Percentiles rank a stretch among this genome's conserved stretches.
Evolutionary conservation across 2,113 vertebrate species (phyloP).

Genomic region (Ranitomeya imitator): DNA sequence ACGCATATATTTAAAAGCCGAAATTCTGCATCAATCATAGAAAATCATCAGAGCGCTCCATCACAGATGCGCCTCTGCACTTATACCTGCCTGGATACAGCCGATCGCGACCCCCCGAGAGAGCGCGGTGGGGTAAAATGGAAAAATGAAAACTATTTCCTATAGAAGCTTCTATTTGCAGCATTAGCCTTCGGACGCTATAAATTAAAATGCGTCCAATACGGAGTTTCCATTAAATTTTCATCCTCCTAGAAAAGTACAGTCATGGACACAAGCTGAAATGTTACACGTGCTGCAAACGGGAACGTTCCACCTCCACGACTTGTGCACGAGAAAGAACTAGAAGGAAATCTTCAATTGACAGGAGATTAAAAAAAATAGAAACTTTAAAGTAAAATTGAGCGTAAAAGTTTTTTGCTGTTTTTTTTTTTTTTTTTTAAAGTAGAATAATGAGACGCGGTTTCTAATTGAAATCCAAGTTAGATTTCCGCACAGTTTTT

Average conservation of each 20-base stretch:
- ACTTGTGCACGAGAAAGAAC: no score
- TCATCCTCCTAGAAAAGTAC: no score
- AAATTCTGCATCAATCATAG: neutral
- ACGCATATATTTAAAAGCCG: neutral
- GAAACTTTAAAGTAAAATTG: no score
- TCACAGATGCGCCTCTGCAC: neutral
- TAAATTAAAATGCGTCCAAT: neutral
- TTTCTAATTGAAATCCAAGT: no score
- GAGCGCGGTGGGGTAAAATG: neutral
- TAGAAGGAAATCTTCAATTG: neutral
- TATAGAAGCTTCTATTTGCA: slow-evolving; percentile 20
- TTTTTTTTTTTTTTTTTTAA: no score
- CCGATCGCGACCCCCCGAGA: neutral
- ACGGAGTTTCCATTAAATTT: neutral
- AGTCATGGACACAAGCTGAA: no score
- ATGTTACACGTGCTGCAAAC: no score
- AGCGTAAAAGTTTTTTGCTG: no score
- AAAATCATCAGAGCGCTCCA: neutral
- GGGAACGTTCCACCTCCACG: no score
- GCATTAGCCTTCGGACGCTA: neutral
- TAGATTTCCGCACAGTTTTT: no score
- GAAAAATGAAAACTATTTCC: neutral
- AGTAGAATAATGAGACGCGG: no score
- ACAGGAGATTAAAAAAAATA: no score
- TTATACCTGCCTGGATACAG: neutral